Conservation (phyloP, 53 echinoderm and acorn worm genomes). For the Hippasteria phrygiana region DNA sequence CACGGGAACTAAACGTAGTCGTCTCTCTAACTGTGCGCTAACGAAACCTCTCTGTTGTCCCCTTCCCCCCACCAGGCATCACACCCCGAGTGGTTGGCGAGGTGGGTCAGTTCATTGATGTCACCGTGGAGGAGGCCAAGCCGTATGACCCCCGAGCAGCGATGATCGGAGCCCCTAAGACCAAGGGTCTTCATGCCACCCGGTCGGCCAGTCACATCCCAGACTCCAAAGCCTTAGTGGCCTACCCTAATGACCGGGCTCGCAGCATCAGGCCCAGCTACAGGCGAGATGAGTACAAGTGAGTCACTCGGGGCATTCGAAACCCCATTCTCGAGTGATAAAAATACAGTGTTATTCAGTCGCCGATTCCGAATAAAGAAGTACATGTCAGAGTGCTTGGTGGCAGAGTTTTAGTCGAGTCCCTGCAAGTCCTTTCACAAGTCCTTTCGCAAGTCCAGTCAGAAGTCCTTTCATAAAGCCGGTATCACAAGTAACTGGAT, state of each 20-base stretch:
- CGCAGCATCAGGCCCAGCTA: constrained; percentile 95
- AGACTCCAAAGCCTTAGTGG: constrained; percentile 87
- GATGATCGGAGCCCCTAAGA: constrained; percentile 86
- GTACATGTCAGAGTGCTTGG: too few species aligned
- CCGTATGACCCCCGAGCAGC: constrained; percentile 93
- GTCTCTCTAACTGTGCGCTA: too few species aligned
- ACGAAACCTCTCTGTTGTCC: too few species aligned
- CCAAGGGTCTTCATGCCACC: constrained; percentile 82
- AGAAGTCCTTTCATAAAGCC: too few species aligned
- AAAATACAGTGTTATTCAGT: too few species aligned
- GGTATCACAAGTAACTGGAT: too few species aligned
- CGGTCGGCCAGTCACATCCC: constrained; percentile 67
- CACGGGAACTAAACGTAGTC: too few species aligned
- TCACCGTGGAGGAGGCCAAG: constrained; percentile 81
- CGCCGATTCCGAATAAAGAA: too few species aligned
- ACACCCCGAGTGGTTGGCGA: constrained; percentile 98
- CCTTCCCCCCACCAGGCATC: constrained; percentile 73
- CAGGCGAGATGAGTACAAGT: constrained; percentile 95
- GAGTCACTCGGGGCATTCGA: constrained; percentile 11
- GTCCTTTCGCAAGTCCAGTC: too few species aligned
- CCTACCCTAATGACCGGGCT: constrained; percentile 95
- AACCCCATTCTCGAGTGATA: not conserved
- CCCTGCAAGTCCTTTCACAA: too few species aligned
- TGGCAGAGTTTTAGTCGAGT: too few species aligned
- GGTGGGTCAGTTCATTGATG: constrained; percentile 95